Percentiles rank a stretch among this genome's conserved stretches.
Conservation (phyloP, 2,888 invertebrate genomes). For the Carterocephalus palaemon region DNA sequence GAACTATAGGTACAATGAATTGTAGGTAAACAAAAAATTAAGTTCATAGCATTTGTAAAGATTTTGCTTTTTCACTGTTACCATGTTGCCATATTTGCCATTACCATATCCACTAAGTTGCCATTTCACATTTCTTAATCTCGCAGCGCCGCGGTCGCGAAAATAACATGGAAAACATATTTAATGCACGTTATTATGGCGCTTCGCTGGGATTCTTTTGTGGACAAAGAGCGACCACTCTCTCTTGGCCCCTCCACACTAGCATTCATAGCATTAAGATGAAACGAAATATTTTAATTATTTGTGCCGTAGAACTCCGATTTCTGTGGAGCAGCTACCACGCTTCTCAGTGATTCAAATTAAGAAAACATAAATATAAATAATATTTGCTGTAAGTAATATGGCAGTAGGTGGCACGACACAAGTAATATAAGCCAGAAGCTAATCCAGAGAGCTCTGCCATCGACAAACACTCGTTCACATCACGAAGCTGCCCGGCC, state of each 20-base stretch:
- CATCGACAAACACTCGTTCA: background rate
- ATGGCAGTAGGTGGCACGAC: too few species aligned
- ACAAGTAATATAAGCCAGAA: too few species aligned
- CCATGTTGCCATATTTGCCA: background rate
- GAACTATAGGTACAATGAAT: too few species aligned
- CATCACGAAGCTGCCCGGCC: background rate
- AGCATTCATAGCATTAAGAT: conserved; percentile 1
- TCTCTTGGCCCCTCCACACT: background rate
- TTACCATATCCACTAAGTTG: background rate
- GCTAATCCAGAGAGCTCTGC: background rate
- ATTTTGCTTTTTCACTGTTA: too few species aligned
- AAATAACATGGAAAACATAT: conserved; percentile 6
- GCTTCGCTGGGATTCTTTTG: conserved; percentile 6
- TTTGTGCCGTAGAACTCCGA: background rate
- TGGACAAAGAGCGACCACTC: conserved; percentile 5
- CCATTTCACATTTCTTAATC: conserved; percentile 5
- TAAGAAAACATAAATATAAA: too few species aligned
- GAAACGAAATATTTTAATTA: conserved; percentile 6
- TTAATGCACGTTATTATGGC: conserved; percentile 2
- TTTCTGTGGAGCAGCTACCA: too few species aligned
- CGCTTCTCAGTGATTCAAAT: too few species aligned
- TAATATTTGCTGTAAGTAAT: too few species aligned
- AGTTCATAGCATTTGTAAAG: too few species aligned
- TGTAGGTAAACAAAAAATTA: too few species aligned
- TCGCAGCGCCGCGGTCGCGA: background rate